These are phyloP conservation scores for Burhinus oedicnemus DNA, from an alignment of 2,113 vertebrate species.

Conservation along the genomic window DNA sequence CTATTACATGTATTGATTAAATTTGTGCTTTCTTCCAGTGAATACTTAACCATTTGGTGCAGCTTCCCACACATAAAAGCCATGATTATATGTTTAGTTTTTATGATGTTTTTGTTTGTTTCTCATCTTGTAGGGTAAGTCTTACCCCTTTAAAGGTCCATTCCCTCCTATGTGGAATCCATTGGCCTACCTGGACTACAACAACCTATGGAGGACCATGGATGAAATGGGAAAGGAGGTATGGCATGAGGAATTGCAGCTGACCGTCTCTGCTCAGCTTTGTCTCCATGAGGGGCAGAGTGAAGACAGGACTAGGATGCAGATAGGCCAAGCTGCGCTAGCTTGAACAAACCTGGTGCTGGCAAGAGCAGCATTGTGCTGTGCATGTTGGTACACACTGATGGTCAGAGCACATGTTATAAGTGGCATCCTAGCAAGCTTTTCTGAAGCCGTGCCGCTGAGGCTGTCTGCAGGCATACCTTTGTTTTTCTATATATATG, in stretches of 20 bases:
- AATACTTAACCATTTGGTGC: not conserved
- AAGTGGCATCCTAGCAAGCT: not conserved
- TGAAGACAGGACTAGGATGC: not conserved
- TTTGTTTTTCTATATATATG: fast-evolving
- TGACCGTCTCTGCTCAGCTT: not conserved
- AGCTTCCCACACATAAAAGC: fast-evolving
- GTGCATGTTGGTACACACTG: fast-evolving
- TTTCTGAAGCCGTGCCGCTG: not conserved
- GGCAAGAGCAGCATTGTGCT: not conserved
- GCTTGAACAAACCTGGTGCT: not conserved
- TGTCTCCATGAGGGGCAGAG: not conserved
- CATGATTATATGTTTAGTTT: not conserved
- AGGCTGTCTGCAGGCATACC: not conserved
- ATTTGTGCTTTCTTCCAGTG: not conserved
- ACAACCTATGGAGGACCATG: slow-evolving; percentile 93
- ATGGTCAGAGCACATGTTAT: not conserved
- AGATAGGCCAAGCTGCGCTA: not conserved
- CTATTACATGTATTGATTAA: not conserved
- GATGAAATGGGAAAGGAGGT: slow-evolving; percentile 97
- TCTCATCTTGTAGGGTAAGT: slow-evolving; percentile 85
- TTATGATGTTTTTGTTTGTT: not conserved
- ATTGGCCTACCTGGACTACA: slow-evolving; percentile 87
- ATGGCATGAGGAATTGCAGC: not conserved
- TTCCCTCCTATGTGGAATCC: slow-evolving; percentile 93
- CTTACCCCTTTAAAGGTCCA: slow-evolving; percentile 86